Base-by-base conservation (phyloP, 2,888 invertebrate species). In the Yponomeuta malinellus region DNA sequence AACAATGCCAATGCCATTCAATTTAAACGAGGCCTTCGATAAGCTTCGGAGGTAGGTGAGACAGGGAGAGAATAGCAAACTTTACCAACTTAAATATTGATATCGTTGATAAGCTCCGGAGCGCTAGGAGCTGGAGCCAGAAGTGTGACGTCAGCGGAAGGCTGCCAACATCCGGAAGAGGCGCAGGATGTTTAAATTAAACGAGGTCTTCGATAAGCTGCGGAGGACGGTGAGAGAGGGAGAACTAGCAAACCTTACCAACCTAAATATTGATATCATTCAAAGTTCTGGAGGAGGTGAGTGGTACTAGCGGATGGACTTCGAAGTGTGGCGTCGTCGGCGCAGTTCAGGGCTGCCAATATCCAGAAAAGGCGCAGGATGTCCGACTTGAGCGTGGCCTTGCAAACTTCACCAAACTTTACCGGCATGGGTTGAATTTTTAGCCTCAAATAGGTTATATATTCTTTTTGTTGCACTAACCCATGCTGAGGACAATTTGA, bases 1-100 rank as follows among this genome's bases (percentile, higher is more conserved):
- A 98, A 3, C 98, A 99, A 86, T 93, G 98, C 70, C 93, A 98
- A 93, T 98, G 74, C 98, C 98, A 98, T 98, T 97, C 85, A 98
- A 98, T 87, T 92, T 98, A 74, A 99, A 98, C 84, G 98, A 98
- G 74, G 98, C 98, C 1, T 99, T 99, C 80, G 98, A 98, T 83
- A 97, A 97, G 82, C 90, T 99, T 64, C 93, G 98, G 43, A 93
- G 98, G 79, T 98, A 98, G 93, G 96, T 96, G 12, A 59, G 15
- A 12, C 12, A 59, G 12, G 15, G 52, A 52, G 15, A 59, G 1
- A 59, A 4, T 15, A 59, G 15, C 8, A 43, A 43, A 43, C 33
- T 33, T 1, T 33, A 33, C 33, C 33, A 33, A 23, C 23, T 37
- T 43, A 8, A 73, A 69, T 12, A 63, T 69, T 63, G 59, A 59